Conservation (phyloP, 1,140 invertebrate species). For the Aricia agestis region DNA sequence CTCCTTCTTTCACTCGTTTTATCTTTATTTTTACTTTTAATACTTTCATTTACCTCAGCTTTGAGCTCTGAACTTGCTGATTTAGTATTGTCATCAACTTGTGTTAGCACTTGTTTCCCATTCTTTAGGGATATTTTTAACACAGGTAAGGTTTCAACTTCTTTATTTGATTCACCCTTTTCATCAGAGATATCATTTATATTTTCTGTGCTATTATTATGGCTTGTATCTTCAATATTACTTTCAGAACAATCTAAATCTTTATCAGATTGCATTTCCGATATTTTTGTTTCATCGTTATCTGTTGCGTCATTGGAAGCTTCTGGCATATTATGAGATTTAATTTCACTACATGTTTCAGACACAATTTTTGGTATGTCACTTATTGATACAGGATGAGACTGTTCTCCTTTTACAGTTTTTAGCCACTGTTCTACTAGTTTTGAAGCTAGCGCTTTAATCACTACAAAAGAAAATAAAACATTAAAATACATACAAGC, state of each 20-base stretch:
- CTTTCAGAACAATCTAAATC: constrained; percentile 29
- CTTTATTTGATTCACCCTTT: constrained; percentile 64
- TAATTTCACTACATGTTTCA: constrained; percentile 41
- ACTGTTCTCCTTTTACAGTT: constrained; percentile 84
- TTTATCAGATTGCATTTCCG: constrained; percentile 19
- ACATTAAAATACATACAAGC: too few species aligned
- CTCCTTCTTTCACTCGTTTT: constrained; percentile 65
- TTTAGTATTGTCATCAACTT: constrained; percentile 75
- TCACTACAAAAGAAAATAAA: constrained; percentile 76
- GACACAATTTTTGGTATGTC: constrained; percentile 59
- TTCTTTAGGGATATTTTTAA: constrained; percentile 84
- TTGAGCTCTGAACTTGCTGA: constrained; percentile 54
- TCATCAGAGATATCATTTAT: constrained; percentile 19
- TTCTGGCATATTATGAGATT: constrained; percentile 24
- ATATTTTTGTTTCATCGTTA: constrained; percentile 23
- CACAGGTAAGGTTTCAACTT: constrained; percentile 56
- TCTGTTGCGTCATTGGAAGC: constrained; percentile 26
- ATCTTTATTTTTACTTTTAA: constrained; percentile 64
- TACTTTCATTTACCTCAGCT: constrained; percentile 59
- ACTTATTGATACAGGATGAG: constrained; percentile 48
- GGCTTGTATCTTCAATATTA: constrained; percentile 30
- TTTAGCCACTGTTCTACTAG: constrained; percentile 95
- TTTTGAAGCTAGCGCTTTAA: constrained; percentile 83
- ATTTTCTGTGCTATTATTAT: constrained; percentile 27
- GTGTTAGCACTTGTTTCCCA: constrained; percentile 83